These are phyloP conservation scores for Caenorhabditis drosophilae DNA, from an alignment of 2,888 invertebrate species.

Conservation along the genomic window DNA sequence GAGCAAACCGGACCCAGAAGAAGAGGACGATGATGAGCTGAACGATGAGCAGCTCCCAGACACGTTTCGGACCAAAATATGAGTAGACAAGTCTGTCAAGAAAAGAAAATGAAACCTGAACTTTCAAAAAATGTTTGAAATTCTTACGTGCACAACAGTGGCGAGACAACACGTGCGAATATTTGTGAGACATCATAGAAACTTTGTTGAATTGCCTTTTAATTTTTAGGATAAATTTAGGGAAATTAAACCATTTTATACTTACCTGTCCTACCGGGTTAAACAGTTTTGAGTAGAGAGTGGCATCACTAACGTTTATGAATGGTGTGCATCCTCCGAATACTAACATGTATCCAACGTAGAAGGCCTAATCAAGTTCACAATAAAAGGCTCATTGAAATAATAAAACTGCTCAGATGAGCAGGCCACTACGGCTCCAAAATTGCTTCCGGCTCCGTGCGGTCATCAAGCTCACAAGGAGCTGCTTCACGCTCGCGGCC, in stretches of 20 bases:
- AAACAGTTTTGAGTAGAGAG: slow-evolving; percentile 26
- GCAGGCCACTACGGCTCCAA: slow-evolving; percentile 29
- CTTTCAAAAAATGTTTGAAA: background rate
- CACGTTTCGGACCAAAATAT: slow-evolving; percentile 22
- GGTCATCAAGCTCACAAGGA: slow-evolving; percentile 7
- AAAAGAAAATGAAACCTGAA: no score
- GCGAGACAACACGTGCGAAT: slow-evolving; percentile 27
- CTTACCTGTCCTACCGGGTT: slow-evolving; percentile 23
- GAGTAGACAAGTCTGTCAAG: slow-evolving; percentile 26
- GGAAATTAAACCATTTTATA: no score
- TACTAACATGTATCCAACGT: slow-evolving; percentile 19
- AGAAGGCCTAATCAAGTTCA: slow-evolving; percentile 15
- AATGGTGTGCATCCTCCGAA: slow-evolving; percentile 30
- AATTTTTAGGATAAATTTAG: no score
- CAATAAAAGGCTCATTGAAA: no score
- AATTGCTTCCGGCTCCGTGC: slow-evolving; percentile 6
- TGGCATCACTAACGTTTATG: slow-evolving; percentile 31
- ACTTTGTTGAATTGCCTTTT: slow-evolving; percentile 20
- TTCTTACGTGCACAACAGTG: slow-evolving; percentile 27
- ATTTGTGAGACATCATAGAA: slow-evolving; percentile 26
- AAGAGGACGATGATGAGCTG: slow-evolving; percentile 20
- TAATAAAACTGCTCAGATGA: slow-evolving; percentile 24
- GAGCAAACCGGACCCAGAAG: slow-evolving; percentile 24
- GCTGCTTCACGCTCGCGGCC: slow-evolving; percentile 10
- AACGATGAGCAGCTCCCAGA: slow-evolving; percentile 26